Evolutionary conservation across 2,888 invertebrate species (phyloP).

Genomic region (Sesamia inferens): DNA sequence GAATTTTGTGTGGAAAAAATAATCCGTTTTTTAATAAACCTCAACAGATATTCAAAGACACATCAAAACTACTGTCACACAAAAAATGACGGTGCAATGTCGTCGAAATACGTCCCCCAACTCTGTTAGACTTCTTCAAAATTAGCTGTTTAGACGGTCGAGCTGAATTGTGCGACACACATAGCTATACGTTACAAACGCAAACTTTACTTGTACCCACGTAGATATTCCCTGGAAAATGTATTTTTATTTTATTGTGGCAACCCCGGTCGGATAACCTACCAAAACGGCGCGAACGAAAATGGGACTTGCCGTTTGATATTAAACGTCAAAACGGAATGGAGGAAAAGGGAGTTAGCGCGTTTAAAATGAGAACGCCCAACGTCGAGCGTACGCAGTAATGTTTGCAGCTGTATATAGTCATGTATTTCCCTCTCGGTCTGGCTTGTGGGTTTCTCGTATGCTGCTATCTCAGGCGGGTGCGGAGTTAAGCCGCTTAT

Average conservation of each 20-base stretch:
- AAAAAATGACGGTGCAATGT: slow-evolving; percentile 62
- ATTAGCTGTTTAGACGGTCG: slow-evolving; percentile 86
- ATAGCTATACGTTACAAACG: slow-evolving; percentile 77
- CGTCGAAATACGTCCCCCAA: slow-evolving; percentile 69
- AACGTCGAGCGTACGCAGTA: slow-evolving; percentile 80
- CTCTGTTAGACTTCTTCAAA: slow-evolving; percentile 80
- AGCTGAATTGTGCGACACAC: slow-evolving; percentile 81
- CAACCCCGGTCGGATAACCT: slow-evolving; percentile 72
- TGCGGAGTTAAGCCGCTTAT: slow-evolving; percentile 90
- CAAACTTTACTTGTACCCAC: slow-evolving; percentile 87
- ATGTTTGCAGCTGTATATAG: slow-evolving; percentile 87
- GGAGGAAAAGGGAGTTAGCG: slow-evolving; percentile 56
- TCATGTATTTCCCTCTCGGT: slow-evolving; percentile 76
- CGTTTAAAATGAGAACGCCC: slow-evolving; percentile 70
- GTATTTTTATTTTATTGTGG: slow-evolving; percentile 87
- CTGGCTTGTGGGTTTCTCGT: slow-evolving; percentile 39
- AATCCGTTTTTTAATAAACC: slow-evolving; percentile 59
- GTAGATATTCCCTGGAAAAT: slow-evolving; percentile 89
- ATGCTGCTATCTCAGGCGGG: slow-evolving; percentile 75
- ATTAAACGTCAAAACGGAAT: slow-evolving; percentile 62
- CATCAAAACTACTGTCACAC: slow-evolving; percentile 64
- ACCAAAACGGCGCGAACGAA: slow-evolving; percentile 54
- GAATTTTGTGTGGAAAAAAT: slow-evolving; percentile 21
- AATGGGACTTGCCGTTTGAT: slow-evolving; percentile 41
- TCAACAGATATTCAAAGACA: slow-evolving; percentile 53